phyloP scores from a whole-genome alignment of 1,140 invertebrate species.

The Cardiocondyla obscurior region DNA sequence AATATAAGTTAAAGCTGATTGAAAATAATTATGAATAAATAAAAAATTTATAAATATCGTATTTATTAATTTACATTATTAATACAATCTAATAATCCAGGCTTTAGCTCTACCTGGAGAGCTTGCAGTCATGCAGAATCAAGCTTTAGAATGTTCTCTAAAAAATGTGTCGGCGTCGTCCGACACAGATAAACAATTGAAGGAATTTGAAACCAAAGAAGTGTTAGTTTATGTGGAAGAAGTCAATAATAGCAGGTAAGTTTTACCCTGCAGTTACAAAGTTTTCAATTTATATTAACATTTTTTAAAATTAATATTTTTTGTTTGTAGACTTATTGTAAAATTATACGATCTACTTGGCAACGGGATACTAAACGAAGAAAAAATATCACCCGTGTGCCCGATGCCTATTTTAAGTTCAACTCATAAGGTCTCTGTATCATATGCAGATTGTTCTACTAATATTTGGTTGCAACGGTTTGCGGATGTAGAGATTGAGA shows the following conservation, averaged over 20 bases:
- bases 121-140: conserved; percentile 85
- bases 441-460: conserved; percentile 82
- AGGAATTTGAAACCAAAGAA: conserved; percentile 70
- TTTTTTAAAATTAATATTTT: conserved; percentile 44
- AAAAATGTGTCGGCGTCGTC: conserved; percentile 57
- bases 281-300: no score
- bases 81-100: conserved; percentile 74
- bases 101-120: conserved; percentile 84
- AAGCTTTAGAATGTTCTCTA: conserved; percentile 83
- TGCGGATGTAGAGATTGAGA: conserved; percentile 72
- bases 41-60: not conserved
- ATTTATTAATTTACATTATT: conserved; percentile 7
- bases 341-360: conserved; percentile 85
- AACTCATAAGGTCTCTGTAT: conserved; percentile 83
- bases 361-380: conserved; percentile 84
- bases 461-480: conserved; percentile 86
- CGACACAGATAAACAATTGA: conserved; percentile 68
- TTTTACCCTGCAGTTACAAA: not conserved
- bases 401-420: conserved; percentile 85
- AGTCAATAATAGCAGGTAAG: conserved; percentile 85
- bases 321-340: conserved; percentile 84
- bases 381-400: conserved; percentile 84
- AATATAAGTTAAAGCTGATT: not conserved
- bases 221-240: conserved; percentile 85
- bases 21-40: conserved; percentile 3